Evolutionary conservation across 2,113 vertebrate species (phyloP).

Genomic region (Myiozetetes cayanensis): DNA sequence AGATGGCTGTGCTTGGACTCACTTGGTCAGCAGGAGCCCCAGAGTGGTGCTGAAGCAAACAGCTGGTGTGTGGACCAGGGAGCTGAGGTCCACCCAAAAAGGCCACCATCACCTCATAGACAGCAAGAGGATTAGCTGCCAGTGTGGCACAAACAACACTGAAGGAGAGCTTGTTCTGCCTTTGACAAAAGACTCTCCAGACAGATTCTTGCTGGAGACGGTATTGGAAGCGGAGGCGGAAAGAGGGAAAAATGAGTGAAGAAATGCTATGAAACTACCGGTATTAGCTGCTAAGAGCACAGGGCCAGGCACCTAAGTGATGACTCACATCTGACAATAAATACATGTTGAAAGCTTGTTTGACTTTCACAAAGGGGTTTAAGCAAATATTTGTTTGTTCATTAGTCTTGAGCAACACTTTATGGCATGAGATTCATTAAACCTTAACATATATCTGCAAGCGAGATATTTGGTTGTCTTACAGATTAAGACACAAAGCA

Average conservation of each 20-base stretch:
- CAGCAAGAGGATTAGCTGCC: slow-evolving; percentile 48
- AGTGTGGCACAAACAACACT: neutral
- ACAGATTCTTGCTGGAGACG: slow-evolving; percentile 59
- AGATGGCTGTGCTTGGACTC: neutral
- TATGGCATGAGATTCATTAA: slow-evolving; percentile 76
- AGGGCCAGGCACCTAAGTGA: slow-evolving; percentile 64
- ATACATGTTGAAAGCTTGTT: slow-evolving; percentile 77
- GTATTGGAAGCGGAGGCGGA: slow-evolving; percentile 36
- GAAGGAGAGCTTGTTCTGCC: slow-evolving; percentile 51
- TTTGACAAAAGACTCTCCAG: slow-evolving; percentile 45
- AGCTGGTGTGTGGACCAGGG: slow-evolving; percentile 52
- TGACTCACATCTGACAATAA: slow-evolving; percentile 76
- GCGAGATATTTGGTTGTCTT: slow-evolving; percentile 62
- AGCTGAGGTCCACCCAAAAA: slow-evolving; percentile 50
- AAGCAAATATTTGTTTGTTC: slow-evolving; percentile 79
- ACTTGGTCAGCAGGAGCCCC: slow-evolving; percentile 66
- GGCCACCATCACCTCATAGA: slow-evolving; percentile 38
- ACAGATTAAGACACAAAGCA: slow-evolving; percentile 73
- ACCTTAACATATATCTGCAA: slow-evolving; percentile 71
- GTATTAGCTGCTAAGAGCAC: slow-evolving; percentile 62
- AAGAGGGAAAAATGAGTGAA: slow-evolving; percentile 10
- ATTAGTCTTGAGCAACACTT: slow-evolving; percentile 77
- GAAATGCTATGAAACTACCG: slow-evolving; percentile 52
- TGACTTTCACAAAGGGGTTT: slow-evolving; percentile 78
- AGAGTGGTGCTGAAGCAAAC: slow-evolving; percentile 35